A percentile compares a stretch with the other conserved stretches of the same genome.
Conservation (phyloP, 1,140 invertebrate genomes). For the Listronotus bonariensis region DNA sequence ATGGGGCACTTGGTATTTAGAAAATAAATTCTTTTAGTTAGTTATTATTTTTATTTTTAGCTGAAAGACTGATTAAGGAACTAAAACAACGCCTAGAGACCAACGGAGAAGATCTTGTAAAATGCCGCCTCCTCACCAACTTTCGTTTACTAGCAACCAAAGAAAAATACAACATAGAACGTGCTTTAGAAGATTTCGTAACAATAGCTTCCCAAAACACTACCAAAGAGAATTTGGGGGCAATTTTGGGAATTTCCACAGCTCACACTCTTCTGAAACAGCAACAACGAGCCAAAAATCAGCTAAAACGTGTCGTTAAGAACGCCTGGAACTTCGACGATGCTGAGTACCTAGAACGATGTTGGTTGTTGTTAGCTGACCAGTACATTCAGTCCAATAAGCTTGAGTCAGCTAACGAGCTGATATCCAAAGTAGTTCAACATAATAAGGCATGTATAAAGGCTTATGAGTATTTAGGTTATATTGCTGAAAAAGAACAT, state of each 20-base stretch:
- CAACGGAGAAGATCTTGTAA: slow-evolving; percentile 66
- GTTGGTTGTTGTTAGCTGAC: slow-evolving; percentile 91
- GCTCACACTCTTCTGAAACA: slow-evolving; percentile 89
- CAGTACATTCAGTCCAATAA: slow-evolving; percentile 89
- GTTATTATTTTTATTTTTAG: slow-evolving; percentile 47
- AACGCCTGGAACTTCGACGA: slow-evolving; percentile 91
- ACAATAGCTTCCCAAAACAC: slow-evolving; percentile 72
- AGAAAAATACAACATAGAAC: slow-evolving; percentile 84
- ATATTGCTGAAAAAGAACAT: slow-evolving; percentile 91
- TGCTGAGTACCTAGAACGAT: slow-evolving; percentile 92
- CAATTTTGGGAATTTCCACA: slow-evolving; percentile 85
- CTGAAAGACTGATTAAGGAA: slow-evolving; percentile 76
- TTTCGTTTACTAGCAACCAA: slow-evolving; percentile 83
- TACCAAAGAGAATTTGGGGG: slow-evolving; percentile 79
- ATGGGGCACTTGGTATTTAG: too few relatives aligned
- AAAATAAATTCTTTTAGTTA: too few relatives aligned
- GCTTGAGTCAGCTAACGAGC: slow-evolving; percentile 82
- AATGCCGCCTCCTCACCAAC: slow-evolving; percentile 75
- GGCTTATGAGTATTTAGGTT: slow-evolving; percentile 88
- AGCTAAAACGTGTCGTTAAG: slow-evolving; percentile 88
- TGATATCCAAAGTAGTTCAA: slow-evolving; percentile 78
- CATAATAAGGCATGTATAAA: slow-evolving; percentile 91
- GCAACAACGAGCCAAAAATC: slow-evolving; percentile 85
- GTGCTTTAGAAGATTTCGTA: slow-evolving; percentile 81
- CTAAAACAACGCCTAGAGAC: slow-evolving; percentile 70